Evolutionary conservation across 2,888 invertebrate genomes (phyloP).

Genomic region (Parascotia fuliginaria): DNA sequence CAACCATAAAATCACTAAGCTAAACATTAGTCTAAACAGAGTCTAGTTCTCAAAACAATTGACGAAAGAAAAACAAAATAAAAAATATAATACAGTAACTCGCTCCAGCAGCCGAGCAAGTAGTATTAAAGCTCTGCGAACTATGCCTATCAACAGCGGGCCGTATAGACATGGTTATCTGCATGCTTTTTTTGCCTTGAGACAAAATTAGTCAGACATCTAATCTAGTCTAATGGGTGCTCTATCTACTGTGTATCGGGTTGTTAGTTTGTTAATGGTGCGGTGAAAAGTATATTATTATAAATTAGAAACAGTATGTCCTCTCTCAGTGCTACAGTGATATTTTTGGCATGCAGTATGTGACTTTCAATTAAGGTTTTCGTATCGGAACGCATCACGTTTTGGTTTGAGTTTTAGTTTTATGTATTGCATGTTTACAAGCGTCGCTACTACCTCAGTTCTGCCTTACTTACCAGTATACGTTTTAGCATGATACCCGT

Average conservation of each 20-base stretch:
- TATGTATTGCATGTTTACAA: too few species aligned
- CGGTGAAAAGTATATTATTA: constrained; percentile 6
- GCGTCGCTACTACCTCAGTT: too few species aligned
- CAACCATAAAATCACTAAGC: not conserved
- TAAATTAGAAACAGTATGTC: too few species aligned
- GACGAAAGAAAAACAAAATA: not conserved
- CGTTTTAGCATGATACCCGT: too few species aligned
- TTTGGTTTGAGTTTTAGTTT: too few species aligned
- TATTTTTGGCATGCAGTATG: too few species aligned
- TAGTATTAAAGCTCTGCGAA: constrained; percentile 45
- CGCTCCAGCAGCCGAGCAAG: constrained; percentile 11
- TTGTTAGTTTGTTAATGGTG: constrained; percentile 5
- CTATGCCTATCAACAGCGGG: constrained; percentile 39
- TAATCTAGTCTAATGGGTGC: constrained; percentile 11
- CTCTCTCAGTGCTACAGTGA: not conserved
- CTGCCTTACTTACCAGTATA: too few species aligned
- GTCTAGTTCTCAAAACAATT: not conserved
- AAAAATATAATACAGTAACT: constrained; percentile 22
- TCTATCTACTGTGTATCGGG: constrained; percentile 5
- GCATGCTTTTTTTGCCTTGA: constrained; percentile 26
- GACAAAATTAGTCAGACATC: constrained; percentile 33
- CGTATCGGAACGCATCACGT: too few species aligned
- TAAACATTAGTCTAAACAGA: not conserved
- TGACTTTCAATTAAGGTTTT: too few species aligned
- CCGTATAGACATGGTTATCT: constrained; percentile 45